A percentile compares a stretch with the other conserved stretches of the same genome.
phyloP scores from a whole-genome alignment of 1,140 invertebrate species.

The Pogonomyrmex barbatus region DNA sequence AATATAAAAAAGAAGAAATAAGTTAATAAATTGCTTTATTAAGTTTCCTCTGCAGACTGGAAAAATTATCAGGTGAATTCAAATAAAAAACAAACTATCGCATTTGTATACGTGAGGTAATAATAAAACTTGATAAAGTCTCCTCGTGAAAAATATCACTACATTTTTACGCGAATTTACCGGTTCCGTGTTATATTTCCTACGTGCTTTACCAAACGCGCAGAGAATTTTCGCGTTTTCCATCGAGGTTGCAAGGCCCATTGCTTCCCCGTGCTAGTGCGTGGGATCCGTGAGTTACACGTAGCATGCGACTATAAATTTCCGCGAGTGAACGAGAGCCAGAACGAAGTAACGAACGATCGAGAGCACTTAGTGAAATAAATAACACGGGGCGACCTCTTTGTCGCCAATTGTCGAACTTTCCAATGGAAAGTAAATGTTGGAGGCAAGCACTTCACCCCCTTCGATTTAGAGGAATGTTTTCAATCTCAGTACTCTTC shows the following conservation, averaged over 20 bases:
- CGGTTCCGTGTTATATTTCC: constrained; percentile 52
- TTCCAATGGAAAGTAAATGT: constrained; percentile 77
- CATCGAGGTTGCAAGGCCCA: constrained; percentile 64
- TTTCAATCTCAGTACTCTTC: constrained; percentile 68
- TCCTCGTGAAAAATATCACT: constrained; percentile 37
- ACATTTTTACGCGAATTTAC: constrained; percentile 59
- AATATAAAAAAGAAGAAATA: background rate
- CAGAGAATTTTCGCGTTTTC: constrained; percentile 67
- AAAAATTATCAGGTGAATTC: background rate
- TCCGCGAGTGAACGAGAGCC: constrained; percentile 77
- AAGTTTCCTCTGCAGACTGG: background rate
- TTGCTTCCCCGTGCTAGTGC: constrained; percentile 53
- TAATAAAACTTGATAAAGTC: constrained; percentile 55
- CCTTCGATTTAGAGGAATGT: constrained; percentile 69
- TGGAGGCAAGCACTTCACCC: constrained; percentile 67
- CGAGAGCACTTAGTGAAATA: constrained; percentile 85
- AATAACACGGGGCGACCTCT: constrained; percentile 83
- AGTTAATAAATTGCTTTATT: constrained; percentile 12
- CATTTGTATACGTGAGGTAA: background rate
- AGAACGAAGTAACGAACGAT: constrained; percentile 83
- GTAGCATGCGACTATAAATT: constrained; percentile 71
- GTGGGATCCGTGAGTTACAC: constrained; percentile 71
- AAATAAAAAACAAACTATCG: background rate
- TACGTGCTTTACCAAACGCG: constrained; percentile 54
- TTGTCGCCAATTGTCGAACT: constrained; percentile 85